Evolutionary conservation across 2,888 invertebrate species (phyloP).

Genomic region (Ennomos erosarius): DNA sequence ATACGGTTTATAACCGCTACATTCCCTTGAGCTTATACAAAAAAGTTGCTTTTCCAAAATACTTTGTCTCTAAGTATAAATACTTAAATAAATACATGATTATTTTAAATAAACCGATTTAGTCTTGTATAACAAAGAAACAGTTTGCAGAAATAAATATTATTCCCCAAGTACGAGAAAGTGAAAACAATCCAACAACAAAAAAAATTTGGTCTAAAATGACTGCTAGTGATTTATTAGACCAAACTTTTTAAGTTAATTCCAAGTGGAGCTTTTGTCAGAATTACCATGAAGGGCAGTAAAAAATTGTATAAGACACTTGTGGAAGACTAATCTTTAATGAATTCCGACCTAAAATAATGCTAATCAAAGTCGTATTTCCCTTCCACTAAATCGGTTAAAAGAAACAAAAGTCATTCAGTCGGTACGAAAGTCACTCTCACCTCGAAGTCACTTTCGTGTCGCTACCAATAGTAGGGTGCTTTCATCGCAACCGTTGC

Average conservation of each 20-base stretch:
- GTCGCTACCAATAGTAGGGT: constrained; percentile 8
- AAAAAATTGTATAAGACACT: too few relatives aligned
- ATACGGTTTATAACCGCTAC: constrained; percentile 20
- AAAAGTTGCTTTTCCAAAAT: constrained; percentile 12
- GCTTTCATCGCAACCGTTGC: constrained; percentile 62
- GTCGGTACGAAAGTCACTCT: background rate
- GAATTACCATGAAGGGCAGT: too few relatives aligned
- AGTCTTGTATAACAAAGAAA: too few relatives aligned
- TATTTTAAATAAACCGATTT: constrained; percentile 3
- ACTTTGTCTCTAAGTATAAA: constrained; percentile 7
- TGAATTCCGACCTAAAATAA: background rate
- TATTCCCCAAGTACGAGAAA: too few relatives aligned
- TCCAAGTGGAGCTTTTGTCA: too few relatives aligned
- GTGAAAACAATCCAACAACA: too few relatives aligned
- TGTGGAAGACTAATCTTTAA: background rate
- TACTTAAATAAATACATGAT: constrained; percentile 11
- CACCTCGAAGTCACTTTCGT: background rate
- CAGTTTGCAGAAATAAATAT: too few relatives aligned
- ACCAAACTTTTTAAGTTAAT: too few relatives aligned
- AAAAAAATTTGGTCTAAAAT: too few relatives aligned
- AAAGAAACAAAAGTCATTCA: constrained; percentile 12
- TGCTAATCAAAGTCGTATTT: too few relatives aligned
- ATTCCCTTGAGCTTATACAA: constrained; percentile 20
- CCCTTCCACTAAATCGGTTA: background rate
- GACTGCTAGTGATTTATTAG: too few relatives aligned